A percentile compares a stretch with the other conserved stretches of the same genome.
phyloP scores from a whole-genome alignment of 2,113 vertebrate species.

The Telmatochromis bifrenatus region DNA sequence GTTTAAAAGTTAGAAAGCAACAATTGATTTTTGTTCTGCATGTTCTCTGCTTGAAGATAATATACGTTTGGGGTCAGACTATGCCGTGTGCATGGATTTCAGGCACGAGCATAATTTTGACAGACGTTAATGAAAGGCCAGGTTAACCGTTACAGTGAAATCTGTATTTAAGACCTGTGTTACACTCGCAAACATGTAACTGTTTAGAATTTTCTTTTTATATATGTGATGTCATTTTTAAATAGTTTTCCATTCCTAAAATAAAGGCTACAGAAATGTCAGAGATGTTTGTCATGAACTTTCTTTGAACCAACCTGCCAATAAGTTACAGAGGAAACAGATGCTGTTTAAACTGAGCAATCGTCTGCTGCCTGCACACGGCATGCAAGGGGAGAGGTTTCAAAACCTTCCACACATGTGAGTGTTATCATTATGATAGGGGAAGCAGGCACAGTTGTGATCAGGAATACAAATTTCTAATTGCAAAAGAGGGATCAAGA shows the following conservation, averaged over 20 bases:
- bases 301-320: neutral
- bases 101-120: neutral
- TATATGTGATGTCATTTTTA: neutral
- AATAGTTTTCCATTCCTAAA: neutral
- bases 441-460: neutral
- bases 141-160: neutral
- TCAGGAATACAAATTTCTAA: neutral
- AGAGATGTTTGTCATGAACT: neutral
- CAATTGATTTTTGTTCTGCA: neutral
- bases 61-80: neutral
- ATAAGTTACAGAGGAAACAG: neutral
- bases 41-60: neutral
- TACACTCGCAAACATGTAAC: neutral
- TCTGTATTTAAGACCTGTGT: neutral
- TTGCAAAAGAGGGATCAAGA: neutral
- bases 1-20: neutral
- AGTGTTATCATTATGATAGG: neutral
- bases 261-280: conserved; percentile 6
- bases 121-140: neutral
- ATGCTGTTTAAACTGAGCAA: neutral
- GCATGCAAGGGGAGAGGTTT: neutral
- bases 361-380: neutral
- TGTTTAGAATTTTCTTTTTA: neutral
- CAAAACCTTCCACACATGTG: neutral
- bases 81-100: neutral